phyloP scores from a whole-genome alignment of 2,113 vertebrate genomes.

The Talpa occidentalis region DNA sequence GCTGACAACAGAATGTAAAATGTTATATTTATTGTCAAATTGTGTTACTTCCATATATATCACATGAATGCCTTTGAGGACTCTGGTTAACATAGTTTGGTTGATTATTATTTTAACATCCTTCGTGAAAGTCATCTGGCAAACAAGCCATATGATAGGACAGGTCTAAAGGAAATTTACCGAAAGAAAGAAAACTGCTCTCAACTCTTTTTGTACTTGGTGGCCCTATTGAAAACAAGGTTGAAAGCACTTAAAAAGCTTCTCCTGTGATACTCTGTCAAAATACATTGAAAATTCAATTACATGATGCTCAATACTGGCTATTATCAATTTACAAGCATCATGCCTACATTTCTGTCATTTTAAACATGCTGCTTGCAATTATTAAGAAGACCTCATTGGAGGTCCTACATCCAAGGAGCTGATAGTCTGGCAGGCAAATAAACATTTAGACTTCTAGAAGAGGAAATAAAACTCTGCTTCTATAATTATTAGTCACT shows the following conservation, averaged over 20 bases:
- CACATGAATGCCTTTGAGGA: constrained; percentile 53
- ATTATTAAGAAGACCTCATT: background rate
- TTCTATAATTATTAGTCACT: background rate
- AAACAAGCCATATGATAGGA: background rate
- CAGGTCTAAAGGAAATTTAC: constrained; percentile 13
- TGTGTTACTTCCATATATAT: background rate
- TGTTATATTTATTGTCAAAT: constrained; percentile 55
- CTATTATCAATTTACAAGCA: background rate
- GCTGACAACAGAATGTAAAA: constrained; percentile 54
- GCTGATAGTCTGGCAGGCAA: background rate
- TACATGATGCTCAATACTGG: background rate
- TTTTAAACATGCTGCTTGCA: background rate
- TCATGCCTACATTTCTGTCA: background rate
- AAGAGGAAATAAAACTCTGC: background rate
- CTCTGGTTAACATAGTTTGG: constrained; percentile 39
- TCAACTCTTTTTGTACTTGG: background rate
- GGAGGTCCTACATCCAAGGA: background rate
- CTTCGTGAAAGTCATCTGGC: constrained; percentile 53
- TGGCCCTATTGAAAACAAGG: background rate
- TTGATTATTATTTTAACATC: constrained; percentile 39
- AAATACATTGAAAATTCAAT: constrained; percentile 11
- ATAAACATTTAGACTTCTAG: background rate
- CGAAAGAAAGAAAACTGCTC: background rate
- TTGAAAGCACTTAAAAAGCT: constrained; percentile 21
- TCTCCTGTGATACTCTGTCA: background rate